These are phyloP conservation scores for Drosophila sucinea DNA, from an alignment of 1,140 invertebrate genomes.

Conservation along the genomic window DNA sequence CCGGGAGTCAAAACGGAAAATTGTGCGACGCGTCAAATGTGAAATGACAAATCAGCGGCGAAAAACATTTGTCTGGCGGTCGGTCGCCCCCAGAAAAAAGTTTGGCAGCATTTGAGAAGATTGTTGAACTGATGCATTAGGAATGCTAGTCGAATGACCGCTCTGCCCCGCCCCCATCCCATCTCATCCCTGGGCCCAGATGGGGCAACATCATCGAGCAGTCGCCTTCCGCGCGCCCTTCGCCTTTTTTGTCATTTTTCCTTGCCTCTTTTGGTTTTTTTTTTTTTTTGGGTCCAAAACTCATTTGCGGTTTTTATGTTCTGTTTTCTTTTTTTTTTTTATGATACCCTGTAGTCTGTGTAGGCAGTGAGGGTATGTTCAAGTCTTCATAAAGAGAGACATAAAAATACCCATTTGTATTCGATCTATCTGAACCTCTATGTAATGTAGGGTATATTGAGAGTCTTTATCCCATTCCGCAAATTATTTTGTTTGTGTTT, in stretches of 20 bases:
- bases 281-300: conserved; percentile 1
- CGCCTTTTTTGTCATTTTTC: neutral
- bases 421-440: neutral
- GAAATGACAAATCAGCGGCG: conserved; percentile 63
- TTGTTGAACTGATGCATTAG: conserved; percentile 6
- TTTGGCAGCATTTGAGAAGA: neutral
- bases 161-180: neutral
- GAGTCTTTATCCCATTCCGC: neutral
- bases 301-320: conserved; percentile 21
- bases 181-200: too few species aligned
- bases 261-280: neutral
- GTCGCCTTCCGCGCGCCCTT: too few species aligned
- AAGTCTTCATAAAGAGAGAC: too few species aligned
- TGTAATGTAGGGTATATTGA: neutral
- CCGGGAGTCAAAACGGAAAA: conserved; percentile 16
- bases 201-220: too few species aligned
- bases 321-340: neutral
- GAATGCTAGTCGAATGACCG: conserved; percentile 7
- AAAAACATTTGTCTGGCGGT: conserved; percentile 49
- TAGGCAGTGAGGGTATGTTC: neutral
- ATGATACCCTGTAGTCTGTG: neutral
- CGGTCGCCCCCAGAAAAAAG: neutral
- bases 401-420: too few species aligned
- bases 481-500: neutral
- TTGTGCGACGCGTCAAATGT: conserved; percentile 29